Base-by-base conservation (phyloP, 2,888 invertebrate genomes). In the Fissipunctia ypsillon region DNA sequence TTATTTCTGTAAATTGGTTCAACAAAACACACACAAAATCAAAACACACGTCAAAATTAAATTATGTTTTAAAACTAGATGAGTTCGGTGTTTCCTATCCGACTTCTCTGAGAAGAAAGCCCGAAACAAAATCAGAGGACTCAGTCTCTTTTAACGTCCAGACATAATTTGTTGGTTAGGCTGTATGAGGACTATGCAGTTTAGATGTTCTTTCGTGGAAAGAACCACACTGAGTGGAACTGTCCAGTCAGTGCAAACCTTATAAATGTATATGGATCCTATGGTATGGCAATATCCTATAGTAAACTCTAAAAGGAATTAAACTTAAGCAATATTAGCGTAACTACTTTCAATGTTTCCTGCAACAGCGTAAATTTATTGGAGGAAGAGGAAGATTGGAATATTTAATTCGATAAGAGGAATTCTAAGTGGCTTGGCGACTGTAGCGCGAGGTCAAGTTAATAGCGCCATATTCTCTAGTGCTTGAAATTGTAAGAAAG, bases 391-490 rank as follows among this genome's bases (percentile, higher is more conserved):
- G 67, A 80, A 74, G 85, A 80, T 83, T 72, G 69, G 85, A 82
- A 84, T 83, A 85, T 76, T 85, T 76, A 85, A 85, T 82, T 79
- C 83, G 80, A 79, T 82, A 85, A 84, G 73, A 82, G 85, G 72
- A 84, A 83, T 83, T 81, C 67, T 78, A 81, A 84, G 84, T 84
- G 78, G 82, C 83, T 84, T 78, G 65, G 78, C 74, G 84, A 78
- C 83, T 61, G 74, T 59, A 81, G 78, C 73, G 69, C 66, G 84
- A 70, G 78, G 67, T 74, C 81, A 66, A 84, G 84, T 84, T 78
- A 84, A 83, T 84, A 72, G 81, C 74, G 69, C 72, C 61, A 64
- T 74, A 73, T 57, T 74, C 71, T 65, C 64, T 69, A 68, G 59
- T 66, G 66, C 73, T 73, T 60, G 59, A 60, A 82, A 78, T 67